Evolutionary conservation across 2,797 vertebrate species (phyloP), one percentile per base, ranked within the genome.

Genomic region (Bufotes viridis): DNA sequence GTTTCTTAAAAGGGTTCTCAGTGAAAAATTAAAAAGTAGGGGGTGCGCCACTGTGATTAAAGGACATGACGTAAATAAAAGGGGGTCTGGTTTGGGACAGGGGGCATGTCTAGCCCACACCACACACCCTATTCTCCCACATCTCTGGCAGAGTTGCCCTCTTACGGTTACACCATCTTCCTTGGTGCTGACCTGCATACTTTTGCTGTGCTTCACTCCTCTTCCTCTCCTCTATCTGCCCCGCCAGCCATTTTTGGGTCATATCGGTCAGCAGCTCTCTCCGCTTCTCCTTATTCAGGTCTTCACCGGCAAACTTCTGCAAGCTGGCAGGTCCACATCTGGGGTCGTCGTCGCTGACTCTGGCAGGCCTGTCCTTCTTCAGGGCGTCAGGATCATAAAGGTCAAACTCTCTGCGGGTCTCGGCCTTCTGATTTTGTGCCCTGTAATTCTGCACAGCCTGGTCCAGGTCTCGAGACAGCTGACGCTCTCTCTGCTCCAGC

Each of bases 281-380:
- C 53, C 92, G 90, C 34, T 84, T 78, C 51, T 76, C 4, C 3
- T 87, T 83, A 3, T 84, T 74, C 11, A 81, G 85, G 53, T 97
- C 95, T 87, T 97, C 96, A 1, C 96, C 95, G 29, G 89, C 20
- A 85, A 97, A 94, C 61, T 89, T 94, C 1, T 95, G 94, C 65
- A 94, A 89, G 89, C 94, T 94, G 92, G 91, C 79, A 0, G 89
- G 90, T 2, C 92, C 91, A 57, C 22, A 90, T 29, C 61, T 58
- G 9, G 87, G n/a, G 57, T 90, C 88, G 0, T 0, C 89, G 60
- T 84, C 87, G 12, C 82, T 22, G 4, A 81, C 53, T 26, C 57
- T 29, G 79, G 75, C 86, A 18, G 83, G 81, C 67, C 72, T 91
- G 29, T 90, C 88, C n/a, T 91, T 94, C 87, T 70, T 93, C 10